Base-by-base conservation (phyloP, 2,113 vertebrate species). In the Nothobranchius kuhntae region DNA sequence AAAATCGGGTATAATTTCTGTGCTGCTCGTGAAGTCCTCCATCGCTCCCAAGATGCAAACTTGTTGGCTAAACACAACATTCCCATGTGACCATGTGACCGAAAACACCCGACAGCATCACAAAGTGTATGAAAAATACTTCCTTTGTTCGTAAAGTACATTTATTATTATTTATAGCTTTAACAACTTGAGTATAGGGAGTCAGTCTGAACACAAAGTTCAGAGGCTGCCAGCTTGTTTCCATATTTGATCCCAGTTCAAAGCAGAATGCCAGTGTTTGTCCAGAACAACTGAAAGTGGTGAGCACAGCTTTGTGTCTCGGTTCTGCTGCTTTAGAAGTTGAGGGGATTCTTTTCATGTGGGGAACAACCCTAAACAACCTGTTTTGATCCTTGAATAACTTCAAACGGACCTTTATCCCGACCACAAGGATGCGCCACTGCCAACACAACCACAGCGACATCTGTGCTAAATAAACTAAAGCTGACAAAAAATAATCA, bases 381-480 rank as follows among this genome's bases (percentile, higher is more conserved):
- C 13, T 7, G 13, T 56, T 78, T 68, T 73, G 42, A 76, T 73
- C 30, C 24, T 53, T 0, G 2, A 30, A 36, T 53, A 52, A 57
- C 42, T 76, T 64, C 59, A 69, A 78, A 78, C 35, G 14, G 17
- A 48, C 13, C 21, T 59, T 68, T 35, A 70, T 70, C 48, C 73
- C 70, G 69, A 67, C 53, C 69, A 60, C 35, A 73, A 36, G 21
- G 15, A 66, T 40, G 36, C 9, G 54, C 13, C 1, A 9, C 24
- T 30, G 66, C 35, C 68, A 65, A 44, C 38, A 36, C 38, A 45
- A 40, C 61, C 58, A 66, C 21, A 64, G 21, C 21, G 13, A 56
- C 17, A 57, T 66, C 50, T 57, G 51, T 44, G 65, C 26, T 60
- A 53, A 46, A 59, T 53, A 59, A 52, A 68, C 40, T 46, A 65